Conservation (phyloP, 2,888 invertebrate genomes). For the Drosophila suboccidentalis region DNA sequence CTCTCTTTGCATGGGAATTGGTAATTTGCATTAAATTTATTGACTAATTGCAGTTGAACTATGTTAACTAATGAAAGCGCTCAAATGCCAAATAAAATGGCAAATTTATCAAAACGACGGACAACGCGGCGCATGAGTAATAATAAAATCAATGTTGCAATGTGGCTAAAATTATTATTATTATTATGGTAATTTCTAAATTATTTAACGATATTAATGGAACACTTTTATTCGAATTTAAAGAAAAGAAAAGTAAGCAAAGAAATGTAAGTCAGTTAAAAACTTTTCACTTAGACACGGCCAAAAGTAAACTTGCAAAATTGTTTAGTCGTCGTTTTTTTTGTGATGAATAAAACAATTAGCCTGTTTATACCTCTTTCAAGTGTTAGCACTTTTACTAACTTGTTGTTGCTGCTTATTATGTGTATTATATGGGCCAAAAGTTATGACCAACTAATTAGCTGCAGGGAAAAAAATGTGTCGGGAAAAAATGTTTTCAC, state of each 20-base stretch:
- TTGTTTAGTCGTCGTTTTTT: slow-evolving; percentile 37
- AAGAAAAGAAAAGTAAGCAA: neutral
- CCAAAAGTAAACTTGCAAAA: slow-evolving; percentile 43
- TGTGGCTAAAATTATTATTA: slow-evolving; percentile 5
- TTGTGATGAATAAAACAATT: slow-evolving; percentile 11
- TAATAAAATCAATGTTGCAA: slow-evolving; percentile 62
- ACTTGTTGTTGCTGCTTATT: slow-evolving; percentile 32
- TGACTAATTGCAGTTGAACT: slow-evolving; percentile 75
- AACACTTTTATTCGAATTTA: slow-evolving; percentile 30
- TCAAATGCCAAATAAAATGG: slow-evolving; percentile 73
- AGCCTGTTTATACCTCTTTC: neutral
- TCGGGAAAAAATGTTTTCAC: slow-evolving; percentile 12
- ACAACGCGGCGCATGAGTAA: slow-evolving; percentile 28
- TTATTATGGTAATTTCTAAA: slow-evolving; percentile 27
- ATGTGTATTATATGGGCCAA: slow-evolving; percentile 38
- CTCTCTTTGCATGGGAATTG: slow-evolving; percentile 67
- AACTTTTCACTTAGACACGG: slow-evolving; percentile 64
- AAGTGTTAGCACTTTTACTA: slow-evolving; percentile 33
- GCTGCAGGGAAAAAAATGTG: slow-evolving; percentile 5
- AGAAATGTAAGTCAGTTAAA: slow-evolving; percentile 8
- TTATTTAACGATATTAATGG: slow-evolving; percentile 20
- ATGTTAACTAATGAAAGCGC: slow-evolving; percentile 68
- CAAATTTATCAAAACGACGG: slow-evolving; percentile 64
- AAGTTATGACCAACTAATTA: slow-evolving; percentile 66
- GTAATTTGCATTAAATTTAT: slow-evolving; percentile 76